phyloP scores from a whole-genome alignment of 2,797 vertebrate species.

The Microtus californicus region DNA sequence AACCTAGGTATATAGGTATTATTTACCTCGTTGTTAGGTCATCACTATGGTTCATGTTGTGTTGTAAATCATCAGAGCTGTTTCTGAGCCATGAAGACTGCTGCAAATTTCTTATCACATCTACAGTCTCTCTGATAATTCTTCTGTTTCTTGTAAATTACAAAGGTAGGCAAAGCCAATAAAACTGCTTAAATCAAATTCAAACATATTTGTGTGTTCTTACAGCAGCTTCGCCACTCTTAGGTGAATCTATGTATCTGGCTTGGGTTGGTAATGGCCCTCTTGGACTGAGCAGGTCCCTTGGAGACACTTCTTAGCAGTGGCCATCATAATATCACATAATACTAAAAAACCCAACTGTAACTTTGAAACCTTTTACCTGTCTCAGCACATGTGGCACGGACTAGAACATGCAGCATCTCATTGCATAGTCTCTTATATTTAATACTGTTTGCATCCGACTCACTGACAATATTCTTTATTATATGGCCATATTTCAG shows the following conservation, averaged over 20 bases:
- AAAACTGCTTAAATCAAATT: neutral
- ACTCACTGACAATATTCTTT: neutral
- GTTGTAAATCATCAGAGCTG: neutral
- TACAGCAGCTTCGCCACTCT: neutral
- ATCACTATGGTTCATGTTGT: neutral
- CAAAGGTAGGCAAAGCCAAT: neutral
- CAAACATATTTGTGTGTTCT: neutral
- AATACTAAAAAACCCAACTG: neutral
- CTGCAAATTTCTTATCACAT: neutral
- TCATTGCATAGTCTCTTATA: neutral
- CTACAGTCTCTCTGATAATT: neutral
- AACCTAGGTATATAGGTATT: neutral
- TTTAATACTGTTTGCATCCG: neutral
- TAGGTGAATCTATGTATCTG: neutral
- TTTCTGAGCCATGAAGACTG: neutral
- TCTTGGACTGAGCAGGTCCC: neutral
- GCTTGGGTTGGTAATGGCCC: neutral
- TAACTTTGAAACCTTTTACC: neutral
- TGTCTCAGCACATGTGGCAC: neutral
- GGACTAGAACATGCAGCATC: neutral
- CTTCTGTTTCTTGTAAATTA: neutral
- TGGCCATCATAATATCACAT: too few species aligned
- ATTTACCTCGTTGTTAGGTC: neutral
- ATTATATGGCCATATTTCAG: neutral
- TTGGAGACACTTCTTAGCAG: neutral